These are phyloP conservation scores for Copidosoma aretas DNA, from an alignment of 2,888 invertebrate species.

Conservation along the genomic window DNA sequence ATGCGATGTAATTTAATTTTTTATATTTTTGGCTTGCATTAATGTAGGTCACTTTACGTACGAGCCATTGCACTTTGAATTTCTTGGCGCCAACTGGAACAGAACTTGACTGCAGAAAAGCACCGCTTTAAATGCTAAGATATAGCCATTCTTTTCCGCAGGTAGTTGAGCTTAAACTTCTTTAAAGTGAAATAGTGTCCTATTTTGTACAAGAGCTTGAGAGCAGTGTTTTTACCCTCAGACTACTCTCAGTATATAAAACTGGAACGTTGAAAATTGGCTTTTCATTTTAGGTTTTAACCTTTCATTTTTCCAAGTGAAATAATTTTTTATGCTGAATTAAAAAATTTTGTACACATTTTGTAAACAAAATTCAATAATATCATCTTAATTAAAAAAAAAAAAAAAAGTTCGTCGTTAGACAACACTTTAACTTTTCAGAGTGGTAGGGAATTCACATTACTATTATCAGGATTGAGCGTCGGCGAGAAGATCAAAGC, in stretches of 20 bases:
- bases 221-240: conserved; percentile 2
- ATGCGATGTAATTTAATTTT: no score
- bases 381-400: not conserved
- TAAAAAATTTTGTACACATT: no score
- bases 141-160: conserved; percentile 4
- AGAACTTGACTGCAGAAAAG: conserved; percentile 10
- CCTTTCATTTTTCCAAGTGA: not conserved
- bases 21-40: not conserved
- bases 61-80: not conserved
- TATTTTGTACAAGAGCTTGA: not conserved
- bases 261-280: not conserved
- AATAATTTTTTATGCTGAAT: no score
- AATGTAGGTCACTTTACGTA: not conserved
- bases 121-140: conserved; percentile 2
- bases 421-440: no score
- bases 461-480: no score
- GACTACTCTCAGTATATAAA: not conserved
- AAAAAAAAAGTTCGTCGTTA: not conserved
- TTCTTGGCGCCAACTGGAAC: not conserved
- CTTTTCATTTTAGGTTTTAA: not conserved
- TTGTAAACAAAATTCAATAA: not conserved
- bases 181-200: conserved; percentile 10
- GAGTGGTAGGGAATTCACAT: no score
- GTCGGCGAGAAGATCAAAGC: no score
- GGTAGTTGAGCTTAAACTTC: conserved; percentile 13